These are phyloP conservation scores for Holacanthella duospinosa DNA, from an alignment of 2,888 invertebrate genomes.

Conservation along the genomic window DNA sequence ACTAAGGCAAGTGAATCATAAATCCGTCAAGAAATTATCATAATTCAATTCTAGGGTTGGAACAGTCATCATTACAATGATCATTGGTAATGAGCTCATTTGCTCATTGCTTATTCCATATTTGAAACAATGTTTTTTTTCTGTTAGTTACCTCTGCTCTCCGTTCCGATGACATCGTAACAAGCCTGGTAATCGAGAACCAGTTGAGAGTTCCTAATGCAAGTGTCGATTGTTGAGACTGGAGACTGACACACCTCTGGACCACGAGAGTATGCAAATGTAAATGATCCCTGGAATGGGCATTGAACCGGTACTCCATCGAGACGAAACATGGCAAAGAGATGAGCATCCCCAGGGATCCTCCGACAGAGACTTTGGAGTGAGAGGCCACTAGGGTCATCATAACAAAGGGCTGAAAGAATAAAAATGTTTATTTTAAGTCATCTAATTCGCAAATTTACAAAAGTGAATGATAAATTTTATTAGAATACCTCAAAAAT, in stretches of 20 bases:
- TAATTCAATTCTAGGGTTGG: slow-evolving; percentile 1
- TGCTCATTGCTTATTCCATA: neutral
- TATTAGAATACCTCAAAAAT: no score
- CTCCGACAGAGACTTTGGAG: slow-evolving; percentile 30
- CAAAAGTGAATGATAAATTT: no score
- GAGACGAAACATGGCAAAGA: slow-evolving; percentile 81
- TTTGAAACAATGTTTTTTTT: neutral
- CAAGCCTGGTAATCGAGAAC: slow-evolving; percentile 88
- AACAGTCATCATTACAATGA: neutral
- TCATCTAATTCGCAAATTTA: neutral
- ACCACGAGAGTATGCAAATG: slow-evolving; percentile 84
- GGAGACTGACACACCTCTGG: slow-evolving; percentile 82
- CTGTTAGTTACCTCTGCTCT: slow-evolving; percentile 62
- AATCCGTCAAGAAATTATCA: neutral
- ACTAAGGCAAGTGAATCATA: slow-evolving; percentile 50
- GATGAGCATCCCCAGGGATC: slow-evolving; percentile 62
- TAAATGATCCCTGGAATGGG: slow-evolving; percentile 77
- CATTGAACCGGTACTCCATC: slow-evolving; percentile 79
- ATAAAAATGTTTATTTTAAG: neutral
- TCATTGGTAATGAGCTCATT: no score
- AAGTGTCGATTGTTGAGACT: slow-evolving; percentile 82
- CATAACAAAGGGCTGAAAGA: slow-evolving; percentile 32
- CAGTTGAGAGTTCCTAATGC: slow-evolving; percentile 80
- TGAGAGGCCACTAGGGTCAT: slow-evolving; percentile 22
- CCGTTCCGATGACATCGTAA: slow-evolving; percentile 78